These are phyloP conservation scores for Lophochroa leadbeateri DNA, from an alignment of 2,113 vertebrate genomes.

Conservation along the genomic window DNA sequence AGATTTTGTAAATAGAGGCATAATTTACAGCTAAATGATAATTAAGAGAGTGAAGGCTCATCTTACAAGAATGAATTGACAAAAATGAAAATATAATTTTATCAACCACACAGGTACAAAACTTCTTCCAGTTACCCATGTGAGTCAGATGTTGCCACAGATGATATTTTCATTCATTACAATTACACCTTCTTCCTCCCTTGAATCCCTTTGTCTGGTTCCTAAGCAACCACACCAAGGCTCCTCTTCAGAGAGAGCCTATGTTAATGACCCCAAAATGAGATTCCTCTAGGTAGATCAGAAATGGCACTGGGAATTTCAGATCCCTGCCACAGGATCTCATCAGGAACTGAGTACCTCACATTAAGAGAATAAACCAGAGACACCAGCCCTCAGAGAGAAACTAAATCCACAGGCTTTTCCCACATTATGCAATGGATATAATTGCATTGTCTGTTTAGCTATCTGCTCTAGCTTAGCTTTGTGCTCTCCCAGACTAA, in stretches of 20 bases:
- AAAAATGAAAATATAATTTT: conserved; percentile 48
- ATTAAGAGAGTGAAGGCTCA: conserved; percentile 5
- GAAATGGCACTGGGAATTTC: conserved; percentile 12
- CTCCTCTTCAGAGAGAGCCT: conserved; percentile 35
- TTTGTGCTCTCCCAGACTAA: background rate
- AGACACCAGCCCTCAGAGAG: background rate
- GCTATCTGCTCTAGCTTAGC: background rate
- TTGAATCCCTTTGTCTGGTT: conserved; percentile 68
- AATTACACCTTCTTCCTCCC: conserved; percentile 42
- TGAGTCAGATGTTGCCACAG: conserved; percentile 59
- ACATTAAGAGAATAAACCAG: background rate
- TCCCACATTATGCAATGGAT: background rate
- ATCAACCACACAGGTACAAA: conserved; percentile 40
- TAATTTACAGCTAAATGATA: conserved; percentile 12
- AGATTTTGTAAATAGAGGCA: background rate
- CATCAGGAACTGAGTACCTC: background rate
- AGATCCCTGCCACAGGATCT: background rate
- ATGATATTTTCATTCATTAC: conserved; percentile 70
- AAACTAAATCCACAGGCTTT: background rate
- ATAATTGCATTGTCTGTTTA: background rate
- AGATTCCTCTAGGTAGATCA: conserved; percentile 16
- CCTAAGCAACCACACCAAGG: conserved; percentile 70
- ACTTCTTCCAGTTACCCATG: conserved; percentile 19
- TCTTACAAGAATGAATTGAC: conserved; percentile 9
- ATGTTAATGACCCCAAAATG: conserved; percentile 10